Evolutionary conservation across 2,113 vertebrate genomes (phyloP), one percentile per base, ranked within the genome.

Genomic region (Neolamprologus falcicula): DNA sequence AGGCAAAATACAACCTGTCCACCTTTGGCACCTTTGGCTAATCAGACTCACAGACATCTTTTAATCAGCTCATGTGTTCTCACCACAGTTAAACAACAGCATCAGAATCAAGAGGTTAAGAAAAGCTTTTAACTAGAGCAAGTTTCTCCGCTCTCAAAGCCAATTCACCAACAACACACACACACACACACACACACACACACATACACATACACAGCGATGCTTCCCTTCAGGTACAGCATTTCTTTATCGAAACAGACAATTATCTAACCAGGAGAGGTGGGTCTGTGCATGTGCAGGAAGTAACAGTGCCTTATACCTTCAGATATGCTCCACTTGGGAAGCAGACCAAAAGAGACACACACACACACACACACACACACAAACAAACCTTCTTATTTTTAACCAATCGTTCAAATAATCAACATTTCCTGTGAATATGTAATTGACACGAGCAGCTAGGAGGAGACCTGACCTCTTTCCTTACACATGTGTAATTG

Each of bases 181-280:
- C 61, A 80, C 85, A 76, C 71, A 53, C 71, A 45, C n/a, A 81
- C 53, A 82, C 19, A 54, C 57, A 85, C 59, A 73, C 82, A 83
- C 61, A 47, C 71, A 45, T 3, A 63, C 61, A 82, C 17, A 82
- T 14, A 57, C 7, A 40, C 4, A 66, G 17, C 1, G 3, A 61
- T 8, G 12, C 55, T 21, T 55, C 14, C 73, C 84, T 54, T 91
- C 86, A 90, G 85, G 88, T 88, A 50, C 73, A 40, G 47, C 53
- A 73, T 85, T 91, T 89, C 84, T 87, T 90, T 68, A 92, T 81
- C 2, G 3, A 88, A 93, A 83, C 73, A 87, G 87, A 88, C 54
- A 83, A 88, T 61, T 79, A 87, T 80, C 26, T 61, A 82, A 89
- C 68, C 37, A 86, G 76, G 63, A 85, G 57, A 88, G 80, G 68